Conservation (phyloP, 2,888 invertebrate species). For the Lottia scabra region DNA sequence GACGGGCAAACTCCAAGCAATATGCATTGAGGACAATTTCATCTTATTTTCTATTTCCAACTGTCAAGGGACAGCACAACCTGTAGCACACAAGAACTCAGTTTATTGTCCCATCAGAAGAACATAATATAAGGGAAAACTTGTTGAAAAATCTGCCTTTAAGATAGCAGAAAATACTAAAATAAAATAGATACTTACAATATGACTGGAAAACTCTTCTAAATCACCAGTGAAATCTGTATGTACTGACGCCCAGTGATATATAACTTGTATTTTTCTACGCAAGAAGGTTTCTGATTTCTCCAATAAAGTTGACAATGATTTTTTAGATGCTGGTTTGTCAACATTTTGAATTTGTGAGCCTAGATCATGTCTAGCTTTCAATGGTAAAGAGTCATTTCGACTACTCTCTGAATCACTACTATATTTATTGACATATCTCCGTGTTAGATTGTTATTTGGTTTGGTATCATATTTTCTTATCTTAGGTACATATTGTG, state of each 20-base stretch:
- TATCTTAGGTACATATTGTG: background rate
- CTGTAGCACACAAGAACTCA: too few relatives aligned
- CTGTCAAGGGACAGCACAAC: too few relatives aligned
- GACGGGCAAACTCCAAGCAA: too few relatives aligned
- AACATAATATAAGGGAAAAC: too few relatives aligned
- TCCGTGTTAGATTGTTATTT: background rate
- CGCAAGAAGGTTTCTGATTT: conserved; percentile 13
- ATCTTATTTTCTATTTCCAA: too few relatives aligned
- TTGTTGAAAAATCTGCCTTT: too few relatives aligned
- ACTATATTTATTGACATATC: background rate
- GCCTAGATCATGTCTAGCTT: background rate
- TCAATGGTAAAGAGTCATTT: background rate
- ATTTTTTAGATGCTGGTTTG: background rate
- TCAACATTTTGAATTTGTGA: background rate
- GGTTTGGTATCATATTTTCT: background rate
- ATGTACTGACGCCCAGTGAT: conserved; percentile 60
- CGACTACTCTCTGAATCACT: background rate
- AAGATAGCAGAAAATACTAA: too few relatives aligned
- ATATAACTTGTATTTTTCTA: conserved; percentile 50
- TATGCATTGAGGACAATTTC: too few relatives aligned
- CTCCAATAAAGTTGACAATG: background rate
- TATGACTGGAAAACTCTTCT: conserved; percentile 52
- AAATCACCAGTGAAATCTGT: conserved; percentile 51
- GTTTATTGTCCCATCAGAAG: too few relatives aligned
- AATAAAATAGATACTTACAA: conserved; percentile 48